These are phyloP conservation scores for Orius insidiosus DNA, from an alignment of 1,140 invertebrate genomes.

Conservation along the genomic window DNA sequence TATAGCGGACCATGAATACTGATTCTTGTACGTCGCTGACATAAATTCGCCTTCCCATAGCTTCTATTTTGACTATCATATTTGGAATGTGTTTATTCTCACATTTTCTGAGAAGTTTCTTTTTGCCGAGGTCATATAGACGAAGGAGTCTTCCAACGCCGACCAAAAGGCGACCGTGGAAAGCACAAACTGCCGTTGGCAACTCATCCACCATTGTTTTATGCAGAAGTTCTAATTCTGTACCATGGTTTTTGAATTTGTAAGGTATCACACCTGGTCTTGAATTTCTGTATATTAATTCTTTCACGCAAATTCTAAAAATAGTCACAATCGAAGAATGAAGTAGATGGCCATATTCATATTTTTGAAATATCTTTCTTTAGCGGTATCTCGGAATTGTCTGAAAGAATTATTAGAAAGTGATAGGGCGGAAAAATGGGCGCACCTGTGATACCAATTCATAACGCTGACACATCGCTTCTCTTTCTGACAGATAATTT, in stretches of 20 bases:
- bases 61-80: slow-evolving; percentile 80
- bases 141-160: slow-evolving; percentile 83
- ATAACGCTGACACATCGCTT: slow-evolving; percentile 94
- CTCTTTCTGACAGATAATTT: slow-evolving; percentile 87
- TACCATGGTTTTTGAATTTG: slow-evolving; percentile 44
- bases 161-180: slow-evolving; percentile 84
- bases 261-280: no score
- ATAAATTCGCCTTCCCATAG: slow-evolving; percentile 83
- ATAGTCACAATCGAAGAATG: slow-evolving; percentile 94
- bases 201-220: slow-evolving; percentile 90
- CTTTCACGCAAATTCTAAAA: slow-evolving; percentile 80
- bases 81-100: slow-evolving; percentile 99
- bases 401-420: slow-evolving; percentile 26
- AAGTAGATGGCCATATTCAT: slow-evolving; percentile 87
- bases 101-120: slow-evolving; percentile 92
- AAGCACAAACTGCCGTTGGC: slow-evolving; percentile 71
- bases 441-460: slow-evolving; percentile 82
- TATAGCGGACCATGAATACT: slow-evolving; percentile 84
- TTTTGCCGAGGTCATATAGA: slow-evolving; percentile 93
- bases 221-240: slow-evolving; percentile 77
- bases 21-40: slow-evolving; percentile 95
- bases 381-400: slow-evolving; percentile 85
- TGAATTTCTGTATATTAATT: slow-evolving; percentile 97
- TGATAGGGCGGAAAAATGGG: not conserved
- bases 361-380: slow-evolving; percentile 92